These are phyloP conservation scores for Stramonita haemastoma DNA, from an alignment of 2,888 invertebrate species.

Conservation along the genomic window DNA sequence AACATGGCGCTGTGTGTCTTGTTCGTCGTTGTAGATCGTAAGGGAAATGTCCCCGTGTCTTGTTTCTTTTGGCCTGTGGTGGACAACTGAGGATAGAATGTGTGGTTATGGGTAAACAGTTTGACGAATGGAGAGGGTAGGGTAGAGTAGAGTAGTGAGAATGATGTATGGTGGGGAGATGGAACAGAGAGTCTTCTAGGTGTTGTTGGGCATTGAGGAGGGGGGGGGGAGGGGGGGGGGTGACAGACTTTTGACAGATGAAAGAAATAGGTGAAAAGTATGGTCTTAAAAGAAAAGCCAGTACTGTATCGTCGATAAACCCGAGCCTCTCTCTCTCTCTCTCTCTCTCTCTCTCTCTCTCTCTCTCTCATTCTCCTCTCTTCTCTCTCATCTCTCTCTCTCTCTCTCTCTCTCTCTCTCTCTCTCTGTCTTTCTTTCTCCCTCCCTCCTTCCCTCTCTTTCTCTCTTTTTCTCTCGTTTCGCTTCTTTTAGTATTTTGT, in stretches of 20 bases:
- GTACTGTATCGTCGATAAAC: no score
- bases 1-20: neutral
- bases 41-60: neutral
- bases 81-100: neutral
- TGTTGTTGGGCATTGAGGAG: no score
- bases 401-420: no score
- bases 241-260: no score
- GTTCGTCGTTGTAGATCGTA: neutral
- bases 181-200: neutral
- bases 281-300: no score
- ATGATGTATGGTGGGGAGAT: neutral
- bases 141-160: neutral
- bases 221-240: neutral
- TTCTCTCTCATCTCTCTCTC: no score
- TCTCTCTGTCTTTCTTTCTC: neutral
- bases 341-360: no score
- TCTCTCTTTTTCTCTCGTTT: no score
- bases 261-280: no score
- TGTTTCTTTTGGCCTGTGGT: neutral
- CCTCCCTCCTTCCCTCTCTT: neutral
- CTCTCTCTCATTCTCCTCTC: no score
- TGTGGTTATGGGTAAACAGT: slow-evolving; percentile 3
- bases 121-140: neutral
- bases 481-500: no score
- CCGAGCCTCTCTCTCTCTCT: no score